Base-by-base conservation (phyloP, 2,888 invertebrate genomes). In the Scelioninae gen. 2 region DNA sequence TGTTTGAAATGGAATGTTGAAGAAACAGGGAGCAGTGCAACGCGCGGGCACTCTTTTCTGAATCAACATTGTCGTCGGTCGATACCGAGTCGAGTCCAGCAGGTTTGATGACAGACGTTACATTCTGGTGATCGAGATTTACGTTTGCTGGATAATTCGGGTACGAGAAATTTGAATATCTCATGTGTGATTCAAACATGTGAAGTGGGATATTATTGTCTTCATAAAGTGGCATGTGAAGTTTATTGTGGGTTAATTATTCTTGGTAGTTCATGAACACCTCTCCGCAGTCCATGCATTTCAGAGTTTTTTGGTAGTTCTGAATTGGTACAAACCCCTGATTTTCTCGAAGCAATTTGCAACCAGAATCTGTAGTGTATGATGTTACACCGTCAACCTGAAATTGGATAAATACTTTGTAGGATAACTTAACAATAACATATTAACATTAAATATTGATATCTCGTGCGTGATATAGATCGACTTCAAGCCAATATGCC, bases 1-100 rank as follows among this genome's bases (percentile, higher is more conserved):
- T 80, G 28, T 84, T 82, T 0, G 80, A 79, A 41, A 83, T 84
- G 1, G 83, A 82, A 53, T 83, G 82, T 76, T 83, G 84, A 60
- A 83, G 81, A 0, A 83, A n/a, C n/a, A n/a, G 48, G 0, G 86
- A 83, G 64, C 84, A 85, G 33, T 86, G 83, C 3, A 85, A 63
- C 11, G 84, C 82, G 58, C 85, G 85, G 2, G 83, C 79, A 2
- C 83, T 79, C 33, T 82, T 70, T 4, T 75, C 46, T 13, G 43
- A 5, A 16, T 37, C 41, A n/a, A 28, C 9, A 35, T 73, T 63
- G 22, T 71, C 60, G 22, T 71, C 50, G 0, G 11, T 39, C 5
- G 39, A 39, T 15, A 18, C 1, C 15, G 58, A 58, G 7, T 55
- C 48, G 1, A 50, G 18, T 3, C 22, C 16, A 9, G 9, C 35